A percentile compares a stretch with the other conserved stretches of the same genome.
Evolutionary conservation across 2,113 vertebrate genomes (phyloP).

Genomic region (Neodontobutis hainanensis): DNA sequence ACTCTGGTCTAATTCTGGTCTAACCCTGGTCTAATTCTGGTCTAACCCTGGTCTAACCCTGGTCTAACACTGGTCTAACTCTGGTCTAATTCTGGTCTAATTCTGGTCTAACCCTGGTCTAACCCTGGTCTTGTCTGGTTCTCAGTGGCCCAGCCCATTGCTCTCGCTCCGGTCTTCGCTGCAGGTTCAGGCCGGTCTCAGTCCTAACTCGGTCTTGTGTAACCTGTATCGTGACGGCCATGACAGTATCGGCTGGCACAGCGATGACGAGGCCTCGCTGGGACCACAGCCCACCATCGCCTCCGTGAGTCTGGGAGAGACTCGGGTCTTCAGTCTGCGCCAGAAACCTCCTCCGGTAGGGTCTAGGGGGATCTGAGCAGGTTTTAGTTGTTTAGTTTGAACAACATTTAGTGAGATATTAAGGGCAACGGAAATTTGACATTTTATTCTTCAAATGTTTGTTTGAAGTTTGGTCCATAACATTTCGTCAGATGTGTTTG

Average conservation of each 20-base stretch:
- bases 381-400: no score
- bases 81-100: no score
- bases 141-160: slow-evolving; percentile 85
- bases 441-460: no score
- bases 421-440: no score
- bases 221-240: slow-evolving; percentile 91
- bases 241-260: slow-evolving; percentile 96
- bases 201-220: slow-evolving; percentile 93
- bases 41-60: no score
- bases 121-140: background rate
- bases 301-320: slow-evolving; percentile 92
- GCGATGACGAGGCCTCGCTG: slow-evolving; percentile 86
- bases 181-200: slow-evolving; percentile 67
- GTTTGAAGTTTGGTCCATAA: no score
- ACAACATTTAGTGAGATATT: no score
- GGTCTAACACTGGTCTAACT: no score
- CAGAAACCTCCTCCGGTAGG: slow-evolving; percentile 89
- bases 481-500: no score
- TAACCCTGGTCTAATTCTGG: no score
- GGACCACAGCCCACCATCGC: slow-evolving; percentile 86
- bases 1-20: no score
- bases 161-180: slow-evolving; percentile 57
- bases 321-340: slow-evolving; percentile 89
- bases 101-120: background rate
- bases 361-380: background rate